Base-by-base conservation (phyloP, 2,113 vertebrate genomes). In the Leuciscus idus region DNA sequence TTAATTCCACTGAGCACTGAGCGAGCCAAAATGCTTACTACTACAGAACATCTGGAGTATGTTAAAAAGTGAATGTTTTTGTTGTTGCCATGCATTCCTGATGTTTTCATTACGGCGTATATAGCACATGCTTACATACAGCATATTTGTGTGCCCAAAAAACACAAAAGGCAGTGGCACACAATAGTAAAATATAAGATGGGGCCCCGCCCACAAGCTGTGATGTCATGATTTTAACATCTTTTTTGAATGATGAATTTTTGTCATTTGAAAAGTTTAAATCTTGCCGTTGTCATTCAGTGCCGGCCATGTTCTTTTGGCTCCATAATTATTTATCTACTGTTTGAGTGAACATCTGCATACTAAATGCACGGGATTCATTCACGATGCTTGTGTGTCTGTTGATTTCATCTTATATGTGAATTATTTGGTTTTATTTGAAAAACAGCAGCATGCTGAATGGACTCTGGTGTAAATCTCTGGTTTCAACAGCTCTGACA, bases 1-100 rank as follows among this genome's bases (percentile, higher is more conserved):
- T 68, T 82, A 84, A 78, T 85, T 55, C 30, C 15, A 52, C 21
- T 21, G 23, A 59, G 55, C 70, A n/a, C n/a, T 36, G 61, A 70
- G 73, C 33, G 52, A 72, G 48, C 33, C 30, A 30, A 73, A 43
- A 13, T 36, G 46, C 81, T 39, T 79, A 57, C 15, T 57, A 46
- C 36, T 48, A 26, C 77, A 79, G 19, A 19, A 68, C 87, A 84
- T 88, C 85, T 86, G 87, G 81, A 75, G 52, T 21, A 33, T 82
- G 66, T 86, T 88, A 74, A 28, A 72, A 81, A 61, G 36, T 73
- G 15, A 59, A 61, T 82, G 75, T 74, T 83, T 84, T 61, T 73
- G 50, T 43, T 13, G n/a, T 55, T 70, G 66, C 80, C 50, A 79
- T 86, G 75, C 80, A 72, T 84, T n/a, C 81, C 59, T 66, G 74